phyloP scores from a whole-genome alignment of 1,140 invertebrate species.

The Brachionus angularis region DNA sequence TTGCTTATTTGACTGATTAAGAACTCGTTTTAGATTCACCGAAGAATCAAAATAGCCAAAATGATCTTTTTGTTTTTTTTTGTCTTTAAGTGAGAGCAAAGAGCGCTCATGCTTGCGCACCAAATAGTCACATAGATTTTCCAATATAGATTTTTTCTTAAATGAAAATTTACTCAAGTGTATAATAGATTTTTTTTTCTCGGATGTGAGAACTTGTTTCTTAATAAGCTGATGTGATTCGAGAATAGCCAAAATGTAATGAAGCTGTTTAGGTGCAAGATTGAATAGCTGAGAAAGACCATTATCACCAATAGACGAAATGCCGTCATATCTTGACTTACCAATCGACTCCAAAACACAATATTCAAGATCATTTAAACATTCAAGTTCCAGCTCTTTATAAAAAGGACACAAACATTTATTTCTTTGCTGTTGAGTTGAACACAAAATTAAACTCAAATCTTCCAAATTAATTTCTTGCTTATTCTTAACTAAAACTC shows the following conservation, averaged over 20 bases:
- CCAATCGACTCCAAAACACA: slow-evolving; percentile 35
- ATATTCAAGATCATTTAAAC: slow-evolving; percentile 23
- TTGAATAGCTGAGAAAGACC: slow-evolving; percentile 29
- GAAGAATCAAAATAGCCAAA: background rate
- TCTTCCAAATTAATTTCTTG: too few species aligned
- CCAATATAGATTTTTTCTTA: background rate
- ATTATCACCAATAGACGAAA: slow-evolving; percentile 6
- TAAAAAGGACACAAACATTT: slow-evolving; percentile 20
- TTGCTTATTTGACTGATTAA: slow-evolving; percentile 11
- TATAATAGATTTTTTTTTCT: slow-evolving; percentile 29
- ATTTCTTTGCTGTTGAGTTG: slow-evolving; percentile 26
- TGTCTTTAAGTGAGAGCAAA: too few species aligned
- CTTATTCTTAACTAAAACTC: too few species aligned
- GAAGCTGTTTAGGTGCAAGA: slow-evolving; percentile 23
- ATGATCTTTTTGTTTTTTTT: background rate
- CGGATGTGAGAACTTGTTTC: slow-evolving; percentile 29
- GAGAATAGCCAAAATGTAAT: slow-evolving; percentile 27
- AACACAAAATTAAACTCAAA: too few species aligned
- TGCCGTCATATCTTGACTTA: background rate
- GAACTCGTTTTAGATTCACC: background rate
- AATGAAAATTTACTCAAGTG: slow-evolving; percentile 1
- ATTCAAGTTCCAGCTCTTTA: slow-evolving; percentile 9
- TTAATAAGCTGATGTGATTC: slow-evolving; percentile 3
- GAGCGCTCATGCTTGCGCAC: slow-evolving; percentile 1
- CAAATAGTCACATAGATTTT: slow-evolving; percentile 6